Evolutionary conservation across 2,113 vertebrate genomes (phyloP).

Genomic region (Epinephelus fuscoguttatus): DNA sequence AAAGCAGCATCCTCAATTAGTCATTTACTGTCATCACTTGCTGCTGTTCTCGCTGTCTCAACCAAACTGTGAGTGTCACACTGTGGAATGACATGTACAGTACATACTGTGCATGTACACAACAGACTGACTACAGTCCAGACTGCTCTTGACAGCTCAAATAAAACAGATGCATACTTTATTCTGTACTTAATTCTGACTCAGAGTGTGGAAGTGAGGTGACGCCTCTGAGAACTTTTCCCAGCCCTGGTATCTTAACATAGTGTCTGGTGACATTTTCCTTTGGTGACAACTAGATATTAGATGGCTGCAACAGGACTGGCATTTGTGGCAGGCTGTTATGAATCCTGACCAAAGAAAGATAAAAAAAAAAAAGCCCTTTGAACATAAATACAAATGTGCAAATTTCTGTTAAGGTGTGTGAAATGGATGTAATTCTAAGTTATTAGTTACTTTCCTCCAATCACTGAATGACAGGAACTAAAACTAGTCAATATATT

Average conservation of each 20-base stretch:
- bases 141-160: conserved; percentile 3
- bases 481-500: no score
- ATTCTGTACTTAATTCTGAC: background rate
- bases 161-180: background rate
- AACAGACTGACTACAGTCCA: background rate
- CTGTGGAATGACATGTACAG: background rate
- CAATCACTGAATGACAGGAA: no score
- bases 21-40: background rate
- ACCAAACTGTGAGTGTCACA: background rate
- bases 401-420: no score
- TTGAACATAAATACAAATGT: no score
- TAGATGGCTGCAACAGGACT: background rate
- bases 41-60: background rate
- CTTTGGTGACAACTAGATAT: background rate
- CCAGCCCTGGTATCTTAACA: background rate
- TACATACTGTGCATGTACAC: background rate
- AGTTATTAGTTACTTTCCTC: no score
- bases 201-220: background rate
- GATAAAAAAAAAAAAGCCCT: no score
- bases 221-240: background rate
- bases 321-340: background rate
- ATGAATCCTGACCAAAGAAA: background rate
- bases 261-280: background rate
- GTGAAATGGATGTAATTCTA: no score
- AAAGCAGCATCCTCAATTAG: background rate